phyloP scores from a whole-genome alignment of 2,113 vertebrate species.

The Haplochromis vanheusdeni region DNA sequence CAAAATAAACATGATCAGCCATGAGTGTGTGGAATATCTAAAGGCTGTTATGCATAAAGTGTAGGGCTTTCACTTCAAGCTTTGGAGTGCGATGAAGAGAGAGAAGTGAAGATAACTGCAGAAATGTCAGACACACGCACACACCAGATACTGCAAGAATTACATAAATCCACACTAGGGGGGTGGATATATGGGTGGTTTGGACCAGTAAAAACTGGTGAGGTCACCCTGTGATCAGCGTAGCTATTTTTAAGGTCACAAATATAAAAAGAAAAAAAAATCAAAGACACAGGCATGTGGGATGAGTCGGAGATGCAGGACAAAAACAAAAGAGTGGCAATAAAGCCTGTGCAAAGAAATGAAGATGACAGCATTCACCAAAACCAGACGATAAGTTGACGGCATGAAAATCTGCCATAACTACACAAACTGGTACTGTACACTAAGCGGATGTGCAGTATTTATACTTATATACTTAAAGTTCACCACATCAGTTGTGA shows the following conservation, averaged over 20 bases:
- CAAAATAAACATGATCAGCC: neutral
- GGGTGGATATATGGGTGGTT: neutral
- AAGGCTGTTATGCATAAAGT: neutral
- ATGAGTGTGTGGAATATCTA: neutral
- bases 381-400: neutral
- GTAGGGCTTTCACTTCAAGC: neutral
- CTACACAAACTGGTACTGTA: neutral
- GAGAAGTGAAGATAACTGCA: neutral
- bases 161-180: conserved; percentile 18
- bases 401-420: neutral
- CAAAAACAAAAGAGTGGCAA: neutral
- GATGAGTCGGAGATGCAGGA: neutral
- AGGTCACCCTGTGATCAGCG: neutral
- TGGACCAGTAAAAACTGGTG: neutral
- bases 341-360: neutral
- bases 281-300: neutral
- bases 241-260: neutral
- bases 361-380: neutral
- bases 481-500: neutral
- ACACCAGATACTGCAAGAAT: neutral
- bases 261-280: neutral
- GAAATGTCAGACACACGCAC: neutral
- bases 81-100: neutral
- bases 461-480: neutral
- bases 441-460: neutral